These are phyloP conservation scores for Dasysyrphus tricinctus DNA, from an alignment of 2,888 invertebrate species.

Conservation along the genomic window DNA sequence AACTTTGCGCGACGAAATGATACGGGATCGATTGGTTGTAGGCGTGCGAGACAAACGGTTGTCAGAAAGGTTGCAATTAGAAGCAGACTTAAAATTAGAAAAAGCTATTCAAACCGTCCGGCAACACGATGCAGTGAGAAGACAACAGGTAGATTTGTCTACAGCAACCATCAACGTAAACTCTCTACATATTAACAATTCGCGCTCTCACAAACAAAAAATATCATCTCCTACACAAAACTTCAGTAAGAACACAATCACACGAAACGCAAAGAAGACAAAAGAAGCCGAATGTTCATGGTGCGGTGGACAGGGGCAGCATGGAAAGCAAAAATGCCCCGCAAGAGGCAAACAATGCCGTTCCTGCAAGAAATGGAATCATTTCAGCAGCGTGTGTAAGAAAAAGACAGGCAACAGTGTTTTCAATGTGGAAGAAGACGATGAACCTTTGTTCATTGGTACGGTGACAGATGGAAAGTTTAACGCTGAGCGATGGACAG, in stretches of 20 bases:
- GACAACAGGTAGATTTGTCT: slow-evolving; percentile 10
- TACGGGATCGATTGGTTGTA: no score
- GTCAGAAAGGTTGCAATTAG: no score
- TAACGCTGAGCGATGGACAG: slow-evolving; percentile 38
- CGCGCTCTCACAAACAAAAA: not conserved
- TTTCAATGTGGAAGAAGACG: no score
- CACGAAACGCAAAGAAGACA: not conserved
- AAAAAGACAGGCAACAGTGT: slow-evolving; percentile 19
- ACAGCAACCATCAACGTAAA: not conserved
- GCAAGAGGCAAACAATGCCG: slow-evolving; percentile 41
- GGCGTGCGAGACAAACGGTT: no score
- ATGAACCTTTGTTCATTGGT: slow-evolving; percentile 1
- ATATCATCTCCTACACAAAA: no score
- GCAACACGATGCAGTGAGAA: slow-evolving; percentile 5
- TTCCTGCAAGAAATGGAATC: slow-evolving; percentile 30
- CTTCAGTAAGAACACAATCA: no score
- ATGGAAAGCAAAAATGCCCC: slow-evolving; percentile 37
- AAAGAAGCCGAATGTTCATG: slow-evolving; percentile 16
- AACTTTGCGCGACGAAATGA: no score
- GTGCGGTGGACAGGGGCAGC: slow-evolving; percentile 26
- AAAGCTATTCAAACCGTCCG: no score
- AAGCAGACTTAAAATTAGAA: no score
- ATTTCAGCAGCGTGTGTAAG: slow-evolving; percentile 39
- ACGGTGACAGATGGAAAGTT: not conserved
- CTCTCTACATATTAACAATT: not conserved